phyloP scores from a whole-genome alignment of 2,797 vertebrate genomes.

The Bryconaethiops microstoma region DNA sequence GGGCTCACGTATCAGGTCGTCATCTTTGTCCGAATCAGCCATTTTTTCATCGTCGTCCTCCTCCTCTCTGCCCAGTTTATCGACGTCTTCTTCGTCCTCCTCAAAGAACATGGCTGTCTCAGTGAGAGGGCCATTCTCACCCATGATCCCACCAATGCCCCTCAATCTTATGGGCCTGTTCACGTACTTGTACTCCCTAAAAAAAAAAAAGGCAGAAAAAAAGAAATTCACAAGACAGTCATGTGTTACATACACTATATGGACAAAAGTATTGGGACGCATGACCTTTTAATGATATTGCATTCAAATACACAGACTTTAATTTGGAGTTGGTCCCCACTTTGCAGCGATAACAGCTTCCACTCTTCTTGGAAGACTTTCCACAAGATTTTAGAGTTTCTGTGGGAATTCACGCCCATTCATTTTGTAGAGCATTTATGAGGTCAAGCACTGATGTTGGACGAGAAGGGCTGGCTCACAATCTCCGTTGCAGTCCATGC shows the following conservation, averaged over 20 bases:
- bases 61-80: slow-evolving; percentile 64
- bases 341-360: too few species aligned
- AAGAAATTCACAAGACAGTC: background rate
- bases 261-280: too few species aligned
- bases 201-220: background rate
- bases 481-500: too few species aligned
- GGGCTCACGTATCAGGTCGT: slow-evolving; percentile 82
- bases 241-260: background rate
- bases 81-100: slow-evolving; percentile 84
- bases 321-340: too few species aligned
- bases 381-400: too few species aligned
- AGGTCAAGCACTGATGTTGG: too few species aligned
- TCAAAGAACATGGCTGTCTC: slow-evolving; percentile 84
- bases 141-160: slow-evolving; percentile 83
- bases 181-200: slow-evolving; percentile 41
- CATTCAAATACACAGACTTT: too few species aligned
- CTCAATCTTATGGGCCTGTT: slow-evolving; percentile 71
- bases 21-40: slow-evolving; percentile 83
- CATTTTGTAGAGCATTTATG: too few species aligned
- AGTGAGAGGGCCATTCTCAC: slow-evolving; percentile 90
- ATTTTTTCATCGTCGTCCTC: slow-evolving; percentile 78
- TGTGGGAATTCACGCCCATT: too few species aligned
- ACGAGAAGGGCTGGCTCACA: too few species aligned
- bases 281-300: too few species aligned
- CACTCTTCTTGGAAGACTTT: too few species aligned